These are phyloP conservation scores for Choloepus hoffmanni DNA, from an alignment of 2,113 vertebrate genomes.

Conservation along the genomic window DNA sequence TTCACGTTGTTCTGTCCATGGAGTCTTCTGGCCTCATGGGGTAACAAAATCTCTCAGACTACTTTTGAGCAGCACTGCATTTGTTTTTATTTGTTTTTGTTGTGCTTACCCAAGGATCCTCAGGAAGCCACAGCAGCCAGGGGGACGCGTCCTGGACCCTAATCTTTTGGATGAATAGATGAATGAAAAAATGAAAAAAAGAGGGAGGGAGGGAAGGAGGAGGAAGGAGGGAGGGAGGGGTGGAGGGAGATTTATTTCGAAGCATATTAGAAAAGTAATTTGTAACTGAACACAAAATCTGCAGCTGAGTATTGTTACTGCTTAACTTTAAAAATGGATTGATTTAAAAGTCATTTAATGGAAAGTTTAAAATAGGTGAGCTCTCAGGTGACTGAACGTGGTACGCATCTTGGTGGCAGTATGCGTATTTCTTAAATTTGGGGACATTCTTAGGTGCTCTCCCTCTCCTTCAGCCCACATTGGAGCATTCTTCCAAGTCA, in stretches of 20 bases:
- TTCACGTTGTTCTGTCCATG: background rate
- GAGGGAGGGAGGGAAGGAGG: too few relatives aligned
- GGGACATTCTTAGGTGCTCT: too few relatives aligned
- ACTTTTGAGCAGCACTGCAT: background rate
- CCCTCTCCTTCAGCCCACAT: background rate
- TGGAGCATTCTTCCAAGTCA: background rate
- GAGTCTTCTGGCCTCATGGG: background rate
- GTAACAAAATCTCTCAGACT: background rate
- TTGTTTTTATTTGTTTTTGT: background rate
- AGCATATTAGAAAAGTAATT: background rate
- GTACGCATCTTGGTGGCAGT: rapidly evolving
- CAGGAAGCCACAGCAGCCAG: too few relatives aligned
- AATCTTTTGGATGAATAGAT: background rate
- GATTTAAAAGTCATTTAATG: background rate
- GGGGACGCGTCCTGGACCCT: background rate
- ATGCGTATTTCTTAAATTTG: background rate
- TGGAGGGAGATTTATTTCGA: background rate
- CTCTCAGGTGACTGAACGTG: rapidly evolving
- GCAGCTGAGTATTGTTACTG: rapidly evolving
- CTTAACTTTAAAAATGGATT: background rate
- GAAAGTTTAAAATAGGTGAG: background rate
- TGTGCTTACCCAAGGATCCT: background rate
- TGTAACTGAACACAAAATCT: background rate
- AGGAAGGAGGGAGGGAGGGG: too few relatives aligned
- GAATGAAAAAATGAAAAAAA: background rate